Evolutionary conservation across 2,888 invertebrate species (phyloP), one percentile per base, ranked within the genome.

Genomic region (Crossocerus cetratus): DNA sequence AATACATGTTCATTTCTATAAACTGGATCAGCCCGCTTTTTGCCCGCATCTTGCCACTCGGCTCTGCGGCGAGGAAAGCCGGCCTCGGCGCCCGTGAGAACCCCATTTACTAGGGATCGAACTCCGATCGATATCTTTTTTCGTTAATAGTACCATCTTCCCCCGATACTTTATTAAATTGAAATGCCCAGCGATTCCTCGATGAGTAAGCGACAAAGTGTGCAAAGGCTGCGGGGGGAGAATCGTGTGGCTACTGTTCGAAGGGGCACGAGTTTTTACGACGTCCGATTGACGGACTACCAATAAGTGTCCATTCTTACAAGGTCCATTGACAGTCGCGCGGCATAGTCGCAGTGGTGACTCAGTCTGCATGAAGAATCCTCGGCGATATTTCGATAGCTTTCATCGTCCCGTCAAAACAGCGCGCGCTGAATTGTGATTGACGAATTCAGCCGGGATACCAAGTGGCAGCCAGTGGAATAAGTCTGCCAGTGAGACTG

Each of bases 391-490:
- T 65, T 72, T 70, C 49, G 62, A 81, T 76, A 65, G 32, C 53
- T 73, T 61, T 71, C 81, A 61, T 76, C 72, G 72, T 5, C 32
- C 44, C 59, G 76, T 44, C 61, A 14, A 60, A 32, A 44, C 62
- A 66, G 32, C 69, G 57, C 57, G 58, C 18, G 59, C n/a, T 58
- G 81, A 78, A 80, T 81, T 32, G 44, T 65, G 72, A 80, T 80
- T 65, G 65, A 74, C 61, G 22, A 55, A 42, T 32, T 18, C 23
- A 43, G 42, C 59, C 20, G 16, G 11, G 13, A 5, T 32, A 54
- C 49, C 58, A 66, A 58, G 65, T 32, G 11, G 32, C 32, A 49
- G 11, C 8, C 49, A 49, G n/a, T 49, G 4, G 49, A 11, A 49
- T 16, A 11, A 49, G 49, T 13, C n/a, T 49, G 49, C n/a, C 32